phyloP scores from a whole-genome alignment of 2,797 vertebrate genomes.

The Sternarchorhynchus goeldii region DNA sequence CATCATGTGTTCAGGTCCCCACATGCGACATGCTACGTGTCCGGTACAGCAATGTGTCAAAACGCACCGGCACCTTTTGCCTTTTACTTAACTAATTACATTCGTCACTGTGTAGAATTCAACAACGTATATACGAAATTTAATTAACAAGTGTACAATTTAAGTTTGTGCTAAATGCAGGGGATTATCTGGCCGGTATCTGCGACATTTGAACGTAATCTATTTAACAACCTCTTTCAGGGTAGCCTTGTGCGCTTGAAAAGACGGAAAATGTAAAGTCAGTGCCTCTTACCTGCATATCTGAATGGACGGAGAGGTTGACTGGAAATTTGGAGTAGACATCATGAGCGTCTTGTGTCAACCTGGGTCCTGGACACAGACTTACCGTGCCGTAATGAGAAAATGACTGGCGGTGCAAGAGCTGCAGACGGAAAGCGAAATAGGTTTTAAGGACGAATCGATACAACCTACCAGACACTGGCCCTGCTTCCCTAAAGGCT shows the following conservation, averaged over 20 bases:
- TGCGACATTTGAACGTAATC: slow-evolving; percentile 6
- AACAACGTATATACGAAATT: no score
- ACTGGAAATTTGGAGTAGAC: slow-evolving; percentile 64
- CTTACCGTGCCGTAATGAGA: slow-evolving; percentile 44
- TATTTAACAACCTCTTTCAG: not conserved
- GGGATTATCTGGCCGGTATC: slow-evolving; percentile 35
- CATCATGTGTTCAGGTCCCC: slow-evolving; percentile 57
- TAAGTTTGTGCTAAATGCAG: slow-evolving; percentile 15
- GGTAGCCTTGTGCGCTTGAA: no score
- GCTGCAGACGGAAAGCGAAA: slow-evolving; percentile 37
- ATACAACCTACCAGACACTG: slow-evolving; percentile 15
- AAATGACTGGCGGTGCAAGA: slow-evolving; percentile 29
- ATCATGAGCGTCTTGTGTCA: slow-evolving; percentile 58
- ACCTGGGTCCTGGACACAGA: slow-evolving; percentile 50
- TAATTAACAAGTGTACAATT: no score
- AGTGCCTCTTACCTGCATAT: slow-evolving; percentile 81
- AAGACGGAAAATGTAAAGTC: not conserved
- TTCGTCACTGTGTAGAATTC: no score
- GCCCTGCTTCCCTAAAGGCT: not conserved
- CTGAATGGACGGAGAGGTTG: slow-evolving; percentile 76
- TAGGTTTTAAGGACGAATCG: slow-evolving; percentile 44
- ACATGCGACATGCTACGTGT: slow-evolving; percentile 39
- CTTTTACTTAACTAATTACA: not conserved
- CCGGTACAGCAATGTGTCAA: slow-evolving; percentile 16
- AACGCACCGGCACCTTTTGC: slow-evolving; percentile 10